These are phyloP conservation scores for Watsonalla cultraria DNA, from an alignment of 2,888 invertebrate genomes.

Conservation along the genomic window DNA sequence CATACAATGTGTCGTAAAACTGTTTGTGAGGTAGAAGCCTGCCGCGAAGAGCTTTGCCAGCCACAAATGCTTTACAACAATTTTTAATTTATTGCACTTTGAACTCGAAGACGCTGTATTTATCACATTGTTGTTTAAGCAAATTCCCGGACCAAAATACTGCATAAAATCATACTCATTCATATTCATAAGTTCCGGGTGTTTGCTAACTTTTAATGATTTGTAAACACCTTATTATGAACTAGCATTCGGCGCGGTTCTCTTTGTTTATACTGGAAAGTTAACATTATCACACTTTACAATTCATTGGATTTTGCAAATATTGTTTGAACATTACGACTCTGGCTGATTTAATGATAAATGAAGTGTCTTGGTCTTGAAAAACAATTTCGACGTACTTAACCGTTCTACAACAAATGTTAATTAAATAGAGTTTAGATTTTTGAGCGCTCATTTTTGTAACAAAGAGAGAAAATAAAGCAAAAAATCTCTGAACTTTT, in stretches of 20 bases:
- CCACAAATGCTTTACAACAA: conserved; percentile 1
- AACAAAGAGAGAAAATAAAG: too few species aligned
- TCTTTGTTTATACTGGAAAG: background rate
- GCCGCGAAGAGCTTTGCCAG: background rate
- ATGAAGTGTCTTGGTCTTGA: too few species aligned
- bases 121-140: background rate
- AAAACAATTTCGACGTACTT: too few species aligned
- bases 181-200: background rate
- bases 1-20: conserved; percentile 2
- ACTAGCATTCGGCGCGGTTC: background rate
- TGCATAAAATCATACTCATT: background rate
- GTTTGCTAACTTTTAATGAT: background rate
- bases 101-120: background rate
- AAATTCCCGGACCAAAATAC: background rate
- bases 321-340: background rate
- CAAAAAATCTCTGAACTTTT: too few species aligned
- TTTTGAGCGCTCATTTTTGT: too few species aligned
- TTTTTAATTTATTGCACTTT: background rate
- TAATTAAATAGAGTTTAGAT: too few species aligned
- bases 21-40: background rate
- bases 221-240: background rate
- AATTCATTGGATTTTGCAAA: background rate
- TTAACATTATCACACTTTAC: background rate
- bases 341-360: too few species aligned
- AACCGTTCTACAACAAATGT: too few species aligned